Conservation (phyloP, 2,113 vertebrate species). For the Numenius arquata region DNA sequence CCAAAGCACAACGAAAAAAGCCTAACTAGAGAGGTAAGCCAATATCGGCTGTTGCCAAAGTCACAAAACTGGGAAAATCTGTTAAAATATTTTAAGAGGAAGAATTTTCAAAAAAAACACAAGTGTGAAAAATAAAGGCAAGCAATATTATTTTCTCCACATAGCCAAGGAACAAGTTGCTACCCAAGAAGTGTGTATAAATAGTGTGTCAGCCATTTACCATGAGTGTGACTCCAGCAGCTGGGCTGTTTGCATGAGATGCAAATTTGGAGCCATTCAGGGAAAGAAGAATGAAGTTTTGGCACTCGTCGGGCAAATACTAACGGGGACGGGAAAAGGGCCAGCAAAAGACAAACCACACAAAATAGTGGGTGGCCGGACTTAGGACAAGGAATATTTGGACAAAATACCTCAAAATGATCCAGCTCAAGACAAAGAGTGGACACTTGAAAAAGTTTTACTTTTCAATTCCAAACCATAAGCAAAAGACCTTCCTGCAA, state of each 20-base stretch:
- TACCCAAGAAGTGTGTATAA: conserved; percentile 58
- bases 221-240: conserved; percentile 65
- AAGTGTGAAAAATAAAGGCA: conserved; percentile 43
- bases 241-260: conserved; percentile 73
- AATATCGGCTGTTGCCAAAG: not conserved
- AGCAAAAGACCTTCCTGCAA: conserved; percentile 1
- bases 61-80: not conserved
- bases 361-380: conserved; percentile 56
- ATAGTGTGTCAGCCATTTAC: conserved; percentile 70
- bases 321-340: conserved; percentile 61
- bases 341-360: conserved; percentile 69
- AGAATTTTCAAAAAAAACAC: not conserved
- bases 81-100: conserved; percentile 49
- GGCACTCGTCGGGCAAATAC: conserved; percentile 62
- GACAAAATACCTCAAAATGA: conserved; percentile 48
- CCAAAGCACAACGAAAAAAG: not conserved
- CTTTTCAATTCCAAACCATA: not conserved
- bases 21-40: conserved; percentile 19
- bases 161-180: conserved; percentile 31
- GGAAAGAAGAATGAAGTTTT: conserved; percentile 66
- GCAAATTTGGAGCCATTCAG: conserved; percentile 71
- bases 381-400: conserved; percentile 28
- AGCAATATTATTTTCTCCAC: conserved; percentile 11
- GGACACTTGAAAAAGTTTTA: conserved; percentile 16
- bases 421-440: not conserved